Base-by-base conservation (phyloP, 2,797 vertebrate species). In the Eleutherodactylus coqui region DNA sequence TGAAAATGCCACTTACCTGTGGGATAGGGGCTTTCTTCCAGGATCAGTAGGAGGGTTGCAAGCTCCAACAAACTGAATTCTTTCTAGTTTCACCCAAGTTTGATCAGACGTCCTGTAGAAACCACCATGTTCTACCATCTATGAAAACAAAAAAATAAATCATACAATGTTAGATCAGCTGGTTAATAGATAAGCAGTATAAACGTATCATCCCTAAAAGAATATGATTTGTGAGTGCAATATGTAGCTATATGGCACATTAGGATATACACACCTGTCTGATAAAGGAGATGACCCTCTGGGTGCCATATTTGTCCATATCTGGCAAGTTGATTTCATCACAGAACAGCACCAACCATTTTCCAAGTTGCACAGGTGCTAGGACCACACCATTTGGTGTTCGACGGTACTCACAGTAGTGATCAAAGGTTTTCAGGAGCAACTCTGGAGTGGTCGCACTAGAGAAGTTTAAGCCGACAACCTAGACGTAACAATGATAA, bases 51-150 rank as follows among this genome's bases (percentile, higher is more conserved):
- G 98, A 49, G 98, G 98, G 88, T 99, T 99, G 92, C 98, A 99
- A 1, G 98, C 98, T 69, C 98, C 98, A 79, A 99, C 98, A 92
- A 99, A 99, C 91, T 99, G 98, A 93, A 99, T 99, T 88, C 98
- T 96, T 91, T 99, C 98, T 89, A 99, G 92, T 92, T 99, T 99
- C 77, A 99, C 98, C 98, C 98, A 99, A 0, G 98, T 99, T 90
- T 99, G 98, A 88, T 99, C 98, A 41, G 97, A 97, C 34, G 97
- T 99, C 49, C 98, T 97, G 89, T 99, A 99, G 91, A 99, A 99
- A 67, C 98, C 98, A 83, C 98, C 98, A 17, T 99, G 98, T 89
- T 99, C 98, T 84, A 99, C 98, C 97, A 99, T 99, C 98, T 99
- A 87, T 14, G 78, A 36, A 51, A 29, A 17, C 21, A 4, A 49